Base-by-base conservation (phyloP, 2,888 invertebrate genomes). In the Perizoma affinitatum region DNA sequence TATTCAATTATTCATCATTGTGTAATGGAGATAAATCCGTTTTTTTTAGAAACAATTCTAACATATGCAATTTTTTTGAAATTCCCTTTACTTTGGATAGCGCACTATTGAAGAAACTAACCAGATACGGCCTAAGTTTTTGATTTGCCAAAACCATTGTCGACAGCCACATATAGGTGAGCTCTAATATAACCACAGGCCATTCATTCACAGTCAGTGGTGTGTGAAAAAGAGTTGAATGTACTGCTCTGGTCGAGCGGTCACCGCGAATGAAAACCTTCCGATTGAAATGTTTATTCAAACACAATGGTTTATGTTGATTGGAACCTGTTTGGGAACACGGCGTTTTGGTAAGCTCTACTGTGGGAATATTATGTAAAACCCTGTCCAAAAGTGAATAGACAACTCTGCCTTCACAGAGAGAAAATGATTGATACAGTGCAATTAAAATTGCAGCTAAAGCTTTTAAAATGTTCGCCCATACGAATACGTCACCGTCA, bases 261-360 rank as follows among this genome's bases (percentile, higher is more conserved):
- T 70, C 80, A 70, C 80, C 74, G 76, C 84, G 78, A 84, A 86
- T 86, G 87, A 79, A 86, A 86, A 81, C 82, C 83, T 81, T 79
- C 78, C 84, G 81, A 88, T 87, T 85, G 86, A 86, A 88, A 87
- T 88, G 84, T 88, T 86, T 87, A 84, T 87, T 80, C 85, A 83
- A 86, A 87, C 83, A 88, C 84, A 86, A 87, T 84, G 76, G 78
- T 74, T 76, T 77, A 79, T 83, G 78, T 78, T 77, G 76, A 78
- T 78, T 82, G 77, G 78, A 78, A 76, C 76, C 73, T 76, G 68
- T 68, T 75, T 72, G 69, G 61, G 74, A 73, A 73, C 64, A 71
- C 66, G 44, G 61, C 52, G 53, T 60, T 65, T 69, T 65, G 60
- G 64, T 59, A 60, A 61, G 58, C 63, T 43, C 44, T 41, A 38